Conservation (phyloP, 2,797 vertebrate genomes). For the Phalanger gymnotis region DNA sequence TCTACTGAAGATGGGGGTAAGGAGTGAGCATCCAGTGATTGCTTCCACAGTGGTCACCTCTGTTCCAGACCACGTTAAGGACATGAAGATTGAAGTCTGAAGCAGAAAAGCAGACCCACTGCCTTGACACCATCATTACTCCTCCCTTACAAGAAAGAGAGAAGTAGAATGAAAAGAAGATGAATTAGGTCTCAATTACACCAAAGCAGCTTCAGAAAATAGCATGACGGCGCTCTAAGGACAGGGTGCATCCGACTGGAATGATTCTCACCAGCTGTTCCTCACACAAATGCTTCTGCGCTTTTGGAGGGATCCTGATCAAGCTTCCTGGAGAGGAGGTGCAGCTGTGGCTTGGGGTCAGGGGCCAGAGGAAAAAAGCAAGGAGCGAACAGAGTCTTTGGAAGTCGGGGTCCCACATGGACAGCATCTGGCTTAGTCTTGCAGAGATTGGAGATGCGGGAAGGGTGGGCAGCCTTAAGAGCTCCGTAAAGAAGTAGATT, state of each 20-base stretch:
- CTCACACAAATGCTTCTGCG: not conserved
- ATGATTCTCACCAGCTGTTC: not conserved
- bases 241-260: not conserved
- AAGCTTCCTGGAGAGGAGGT: not conserved
- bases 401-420: not conserved
- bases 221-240: not conserved
- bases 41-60: not conserved
- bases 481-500: not conserved
- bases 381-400: not conserved
- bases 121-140: not conserved
- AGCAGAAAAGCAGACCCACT: not conserved
- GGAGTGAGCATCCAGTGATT: not conserved
- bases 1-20: not conserved
- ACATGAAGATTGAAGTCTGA: not conserved
- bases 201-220: not conserved
- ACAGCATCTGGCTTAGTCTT: too few species aligned
- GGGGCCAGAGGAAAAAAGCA: not conserved
- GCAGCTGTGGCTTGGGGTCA: not conserved
- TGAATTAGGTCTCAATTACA: not conserved
- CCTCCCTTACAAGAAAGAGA: not conserved
- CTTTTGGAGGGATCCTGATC: not conserved
- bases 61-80: not conserved
- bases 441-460: not conserved
- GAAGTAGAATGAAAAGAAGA: not conserved
- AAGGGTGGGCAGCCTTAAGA: not conserved